Evolutionary conservation across 2,113 vertebrate species (phyloP), one percentile per base, ranked within the genome.

Genomic region (Nothoprocta perdicaria): DNA sequence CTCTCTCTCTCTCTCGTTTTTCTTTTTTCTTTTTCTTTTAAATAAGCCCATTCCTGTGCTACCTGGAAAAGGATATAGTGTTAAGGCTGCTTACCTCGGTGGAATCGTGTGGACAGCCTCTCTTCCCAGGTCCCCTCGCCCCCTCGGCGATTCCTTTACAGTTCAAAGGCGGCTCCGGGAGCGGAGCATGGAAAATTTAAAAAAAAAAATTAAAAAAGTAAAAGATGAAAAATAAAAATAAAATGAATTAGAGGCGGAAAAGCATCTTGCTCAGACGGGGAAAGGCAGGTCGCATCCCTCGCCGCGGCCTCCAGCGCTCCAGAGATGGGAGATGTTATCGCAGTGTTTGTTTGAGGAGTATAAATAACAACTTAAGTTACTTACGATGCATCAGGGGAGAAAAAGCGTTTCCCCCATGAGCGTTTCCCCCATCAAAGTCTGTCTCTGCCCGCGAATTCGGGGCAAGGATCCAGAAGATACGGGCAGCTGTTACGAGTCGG

Each of bases 61-160:
- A 93, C 84, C 93, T 93, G 89, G 38, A 33, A 24, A 53, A 68
- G 63, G 61, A 75, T 68, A 95, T 27, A 62, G 73, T 63, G 91
- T 94, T 93, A 96, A 95, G 78, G 74, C 75, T 86, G 45, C 97
- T 98, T 98, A 98, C 97, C 97, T 98, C 96, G 80, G 68, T 62
- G 80, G 94, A 94, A 93, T 92, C 95, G 91, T 93, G 95, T 60
- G 41, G 77, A 87, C 76, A 95, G 87, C 86, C 78, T 97, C 88
- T 96, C 73, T 95, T 93, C 95, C 91, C 94, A 86, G 67, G 80
- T 92, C 77, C 84, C 80, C 86, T 94, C 82, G 91, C 92, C 94
- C 93, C 92, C 95, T 90, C 86, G 61, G 88, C 83, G 86, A 86
- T 93, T 96, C 94, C 94, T 97, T 96, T 88, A 96, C 84, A 95